These are phyloP conservation scores for Epizoanthus fatuus DNA, from an alignment of 92 coral and sea anemone species.

Conservation along the genomic window DNA sequence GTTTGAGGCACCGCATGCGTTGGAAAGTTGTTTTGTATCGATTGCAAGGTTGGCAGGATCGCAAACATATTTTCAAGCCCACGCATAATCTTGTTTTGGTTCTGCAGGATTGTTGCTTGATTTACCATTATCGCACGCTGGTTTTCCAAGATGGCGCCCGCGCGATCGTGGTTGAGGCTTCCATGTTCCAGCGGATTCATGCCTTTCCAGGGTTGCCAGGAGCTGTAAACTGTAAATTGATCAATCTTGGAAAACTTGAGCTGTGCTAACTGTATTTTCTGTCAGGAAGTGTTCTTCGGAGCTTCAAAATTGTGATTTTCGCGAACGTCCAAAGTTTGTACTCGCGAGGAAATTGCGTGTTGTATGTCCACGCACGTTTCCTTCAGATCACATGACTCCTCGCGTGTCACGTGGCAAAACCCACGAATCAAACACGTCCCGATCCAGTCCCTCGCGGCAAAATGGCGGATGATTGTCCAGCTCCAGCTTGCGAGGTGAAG, in stretches of 20 bases:
- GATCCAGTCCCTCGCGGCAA: constrained; percentile 51
- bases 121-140: constrained; percentile 98
- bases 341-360: constrained; percentile 55
- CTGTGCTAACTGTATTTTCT: neutral
- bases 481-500: no score
- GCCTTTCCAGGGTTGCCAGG: constrained; percentile 28
- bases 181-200: constrained; percentile 83
- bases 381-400: constrained; percentile 41
- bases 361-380: constrained; percentile 49
- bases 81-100: constrained; percentile 93
- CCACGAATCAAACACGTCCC: constrained; percentile 43
- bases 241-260: constrained; percentile 37
- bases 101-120: constrained; percentile 92
- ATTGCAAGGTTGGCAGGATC: constrained; percentile 74
- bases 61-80: constrained; percentile 87
- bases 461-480: neutral
- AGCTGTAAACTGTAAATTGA: constrained; percentile 6
- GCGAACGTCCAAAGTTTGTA: constrained; percentile 12
- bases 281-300: neutral
- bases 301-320: neutral
- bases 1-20: constrained; percentile 14
- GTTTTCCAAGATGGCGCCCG: constrained; percentile 99
- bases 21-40: constrained; percentile 21
- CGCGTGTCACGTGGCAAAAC: constrained; percentile 67
- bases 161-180: constrained; percentile 84